Evolutionary conservation across 2,113 vertebrate genomes (phyloP).

Genomic region (Lontra canadensis): DNA sequence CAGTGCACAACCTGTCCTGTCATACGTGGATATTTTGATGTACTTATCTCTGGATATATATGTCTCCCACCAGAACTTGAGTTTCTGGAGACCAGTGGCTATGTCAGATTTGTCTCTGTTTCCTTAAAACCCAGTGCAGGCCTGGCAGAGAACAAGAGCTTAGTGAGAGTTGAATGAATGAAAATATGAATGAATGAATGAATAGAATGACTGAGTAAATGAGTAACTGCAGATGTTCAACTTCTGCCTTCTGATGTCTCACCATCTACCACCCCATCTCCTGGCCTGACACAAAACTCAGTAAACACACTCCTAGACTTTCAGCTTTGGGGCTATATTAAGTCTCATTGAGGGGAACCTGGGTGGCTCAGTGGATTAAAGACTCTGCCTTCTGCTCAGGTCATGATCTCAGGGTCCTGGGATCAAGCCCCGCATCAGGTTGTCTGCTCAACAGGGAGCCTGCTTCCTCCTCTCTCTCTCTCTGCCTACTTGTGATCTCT

Average conservation of each 20-base stretch:
- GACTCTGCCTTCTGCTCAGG: too few relatives aligned
- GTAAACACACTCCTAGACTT: neutral
- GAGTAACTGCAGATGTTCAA: neutral
- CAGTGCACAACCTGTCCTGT: neutral
- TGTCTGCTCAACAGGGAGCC: too few relatives aligned
- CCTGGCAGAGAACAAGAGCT: neutral
- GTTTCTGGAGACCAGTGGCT: neutral
- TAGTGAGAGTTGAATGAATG: neutral
- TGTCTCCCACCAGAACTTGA: neutral
- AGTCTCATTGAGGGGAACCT: constrained; percentile 73
- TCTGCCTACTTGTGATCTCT: too few relatives aligned
- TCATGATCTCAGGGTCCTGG: too few relatives aligned
- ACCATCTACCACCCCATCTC: neutral
- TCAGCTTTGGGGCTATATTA: constrained; percentile 75
- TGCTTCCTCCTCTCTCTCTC: too few relatives aligned
- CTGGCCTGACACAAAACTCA: neutral
- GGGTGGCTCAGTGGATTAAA: too few relatives aligned
- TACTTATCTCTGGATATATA: neutral
- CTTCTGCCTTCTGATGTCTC: neutral
- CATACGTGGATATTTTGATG: neutral
- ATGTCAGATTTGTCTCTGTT: neutral
- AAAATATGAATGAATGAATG: neutral
- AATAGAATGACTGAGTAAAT: neutral
- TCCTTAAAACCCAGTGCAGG: neutral
- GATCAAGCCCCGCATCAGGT: too few relatives aligned